Evolutionary conservation across 2,888 invertebrate genomes (phyloP).

Genomic region (Eupithecia exiguata): DNA sequence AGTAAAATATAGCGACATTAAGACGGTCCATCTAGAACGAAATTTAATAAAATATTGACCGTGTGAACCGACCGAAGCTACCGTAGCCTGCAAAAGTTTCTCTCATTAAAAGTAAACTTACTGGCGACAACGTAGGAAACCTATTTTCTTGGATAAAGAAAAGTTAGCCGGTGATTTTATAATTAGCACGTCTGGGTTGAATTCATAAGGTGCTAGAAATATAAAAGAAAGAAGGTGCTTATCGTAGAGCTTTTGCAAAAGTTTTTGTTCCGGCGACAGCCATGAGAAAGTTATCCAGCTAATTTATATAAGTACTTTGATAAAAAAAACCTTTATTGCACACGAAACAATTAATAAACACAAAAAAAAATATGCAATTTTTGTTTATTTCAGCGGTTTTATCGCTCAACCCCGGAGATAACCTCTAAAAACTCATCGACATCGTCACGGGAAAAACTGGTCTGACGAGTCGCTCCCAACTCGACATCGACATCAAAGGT

Average conservation of each 20-base stretch:
- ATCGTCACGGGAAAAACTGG: no score
- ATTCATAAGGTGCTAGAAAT: constrained; percentile 7
- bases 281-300: not conserved
- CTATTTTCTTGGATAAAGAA: constrained; percentile 17
- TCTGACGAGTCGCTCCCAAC: no score
- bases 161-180: constrained; percentile 16
- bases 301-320: no score
- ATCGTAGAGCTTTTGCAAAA: not conserved
- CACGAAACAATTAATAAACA: no score
- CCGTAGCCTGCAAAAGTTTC: constrained; percentile 21
- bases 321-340: no score
- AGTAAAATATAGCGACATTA: not conserved
- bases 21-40: not conserved
- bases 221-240: not conserved
- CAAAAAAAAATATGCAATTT: no score
- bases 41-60: constrained; percentile 3
- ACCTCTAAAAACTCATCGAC: no score
- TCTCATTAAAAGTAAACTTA: constrained; percentile 37
- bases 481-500: no score
- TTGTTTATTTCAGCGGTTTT: no score
- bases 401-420: no score
- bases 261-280: not conserved
- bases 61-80: not conserved
- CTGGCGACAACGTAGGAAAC: constrained; percentile 29
- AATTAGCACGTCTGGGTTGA: constrained; percentile 16